Conservation (phyloP, 1,140 invertebrate species). For the Maconellicoccus hirsutus region DNA sequence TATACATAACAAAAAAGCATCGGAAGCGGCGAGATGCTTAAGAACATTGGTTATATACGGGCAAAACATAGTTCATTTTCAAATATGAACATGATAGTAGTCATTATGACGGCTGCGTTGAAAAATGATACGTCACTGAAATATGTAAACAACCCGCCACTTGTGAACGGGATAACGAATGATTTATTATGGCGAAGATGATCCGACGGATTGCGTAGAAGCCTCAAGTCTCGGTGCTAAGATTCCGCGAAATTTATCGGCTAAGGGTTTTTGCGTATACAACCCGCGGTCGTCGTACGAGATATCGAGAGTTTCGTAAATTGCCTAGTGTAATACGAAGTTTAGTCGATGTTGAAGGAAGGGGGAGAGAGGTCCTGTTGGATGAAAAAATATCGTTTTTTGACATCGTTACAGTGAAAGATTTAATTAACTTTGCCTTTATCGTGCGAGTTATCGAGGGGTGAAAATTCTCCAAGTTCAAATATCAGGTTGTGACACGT, state of each 20-base stretch:
- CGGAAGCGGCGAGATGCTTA: neutral
- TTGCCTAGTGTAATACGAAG: too few species aligned
- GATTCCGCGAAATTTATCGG: neutral
- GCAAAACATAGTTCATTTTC: slow-evolving; percentile 20
- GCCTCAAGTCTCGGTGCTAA: neutral
- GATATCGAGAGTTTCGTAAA: too few species aligned
- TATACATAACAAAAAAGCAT: too few species aligned
- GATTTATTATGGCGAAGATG: slow-evolving; percentile 11
- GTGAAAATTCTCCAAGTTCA: too few species aligned
- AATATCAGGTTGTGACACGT: too few species aligned
- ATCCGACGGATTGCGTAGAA: neutral
- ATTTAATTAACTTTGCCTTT: too few species aligned
- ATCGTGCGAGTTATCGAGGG: too few species aligned
- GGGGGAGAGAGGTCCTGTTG: too few species aligned
- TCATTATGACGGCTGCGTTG: slow-evolving; percentile 18
- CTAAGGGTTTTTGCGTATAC: neutral
- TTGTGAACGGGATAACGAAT: slow-evolving; percentile 13
- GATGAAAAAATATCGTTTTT: too few species aligned
- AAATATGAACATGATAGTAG: slow-evolving; percentile 20
- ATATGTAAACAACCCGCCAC: slow-evolving; percentile 19
- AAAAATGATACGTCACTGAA: slow-evolving; percentile 21
- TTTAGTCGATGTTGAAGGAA: too few species aligned
- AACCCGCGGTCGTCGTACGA: too few species aligned
- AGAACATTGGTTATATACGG: neutral
- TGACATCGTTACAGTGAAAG: too few species aligned